These are phyloP conservation scores for Halocynthia roretzi DNA, from an alignment of 23 tunicate species.

Conservation along the genomic window DNA sequence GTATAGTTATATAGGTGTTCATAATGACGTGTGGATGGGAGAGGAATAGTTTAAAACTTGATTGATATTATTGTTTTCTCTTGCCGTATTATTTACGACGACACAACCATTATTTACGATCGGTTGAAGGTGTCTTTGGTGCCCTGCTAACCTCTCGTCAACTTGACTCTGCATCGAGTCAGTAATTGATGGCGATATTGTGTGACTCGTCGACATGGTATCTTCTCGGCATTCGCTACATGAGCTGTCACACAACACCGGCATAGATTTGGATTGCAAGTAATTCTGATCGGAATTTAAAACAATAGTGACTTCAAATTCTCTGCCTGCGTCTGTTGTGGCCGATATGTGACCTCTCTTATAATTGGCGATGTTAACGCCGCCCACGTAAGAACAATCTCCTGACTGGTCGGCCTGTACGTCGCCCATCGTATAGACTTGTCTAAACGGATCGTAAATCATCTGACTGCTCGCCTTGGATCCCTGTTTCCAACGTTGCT, in stretches of 20 bases:
- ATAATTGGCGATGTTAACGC: constrained; percentile 11
- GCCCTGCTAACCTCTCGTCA: neutral
- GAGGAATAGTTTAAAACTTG: too few relatives aligned
- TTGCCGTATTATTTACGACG: too few relatives aligned
- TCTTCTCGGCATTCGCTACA: constrained; percentile 24
- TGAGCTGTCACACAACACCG: constrained; percentile 24
- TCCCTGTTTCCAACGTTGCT: constrained; percentile 10
- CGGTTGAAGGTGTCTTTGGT: too few relatives aligned
- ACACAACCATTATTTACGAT: too few relatives aligned
- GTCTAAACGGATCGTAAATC: constrained; percentile 24
- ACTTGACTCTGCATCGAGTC: constrained; percentile 18
- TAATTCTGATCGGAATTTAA: constrained; percentile 14
- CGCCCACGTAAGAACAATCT: constrained; percentile 1
- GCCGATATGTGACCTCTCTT: constrained; percentile 24
- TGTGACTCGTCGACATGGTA: constrained; percentile 22
- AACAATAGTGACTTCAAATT: constrained; percentile 68
- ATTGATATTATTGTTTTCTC: too few relatives aligned
- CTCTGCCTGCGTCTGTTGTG: constrained; percentile 67
- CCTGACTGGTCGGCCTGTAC: constrained; percentile 7
- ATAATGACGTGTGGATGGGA: too few relatives aligned
- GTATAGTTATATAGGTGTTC: too few relatives aligned
- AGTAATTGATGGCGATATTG: constrained; percentile 13
- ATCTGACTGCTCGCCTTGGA: constrained; percentile 2
- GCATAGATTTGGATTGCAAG: constrained; percentile 8
- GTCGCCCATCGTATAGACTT: constrained; percentile 13